Percentiles rank a stretch among this genome's conserved stretches.
phyloP scores from a whole-genome alignment of 2,888 invertebrate species.

The Candidula unifasciata region DNA sequence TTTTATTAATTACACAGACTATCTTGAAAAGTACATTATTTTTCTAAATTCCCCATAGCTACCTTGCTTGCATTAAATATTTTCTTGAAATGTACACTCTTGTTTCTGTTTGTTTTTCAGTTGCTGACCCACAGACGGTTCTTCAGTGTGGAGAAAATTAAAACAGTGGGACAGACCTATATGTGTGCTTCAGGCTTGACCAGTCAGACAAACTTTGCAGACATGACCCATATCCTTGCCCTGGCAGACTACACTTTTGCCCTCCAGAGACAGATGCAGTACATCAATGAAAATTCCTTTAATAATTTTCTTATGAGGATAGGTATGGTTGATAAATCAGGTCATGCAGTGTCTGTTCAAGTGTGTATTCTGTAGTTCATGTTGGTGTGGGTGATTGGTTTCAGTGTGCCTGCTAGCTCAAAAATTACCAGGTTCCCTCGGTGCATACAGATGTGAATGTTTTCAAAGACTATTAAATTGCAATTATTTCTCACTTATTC shows the following conservation, averaged over 20 bases:
- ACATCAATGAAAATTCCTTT: slow-evolving; percentile 96
- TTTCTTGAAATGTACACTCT: background rate
- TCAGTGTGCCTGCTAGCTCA: no score
- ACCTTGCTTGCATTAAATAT: no score
- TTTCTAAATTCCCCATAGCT: no score
- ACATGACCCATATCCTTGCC: slow-evolving; percentile 86
- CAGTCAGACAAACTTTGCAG: slow-evolving; percentile 77
- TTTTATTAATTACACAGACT: no score
- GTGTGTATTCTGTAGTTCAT: no score
- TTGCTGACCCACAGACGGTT: slow-evolving; percentile 90
- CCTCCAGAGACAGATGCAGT: slow-evolving; percentile 89
- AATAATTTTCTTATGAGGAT: slow-evolving; percentile 95
- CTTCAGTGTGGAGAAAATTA: slow-evolving; percentile 92
- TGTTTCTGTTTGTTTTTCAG: slow-evolving; percentile 76
- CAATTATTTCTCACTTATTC: no score
- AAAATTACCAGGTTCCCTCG: no score
- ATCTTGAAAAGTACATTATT: background rate
- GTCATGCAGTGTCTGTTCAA: background rate
- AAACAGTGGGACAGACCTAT: slow-evolving; percentile 94
- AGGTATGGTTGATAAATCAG: slow-evolving; percentile 80
- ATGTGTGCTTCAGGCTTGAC: slow-evolving; percentile 95
- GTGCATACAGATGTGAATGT: no score
- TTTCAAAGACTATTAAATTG: no score
- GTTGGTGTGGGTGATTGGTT: no score
- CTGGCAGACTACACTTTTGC: slow-evolving; percentile 95